phyloP scores from a whole-genome alignment of 2,797 vertebrate species.

The Distichodus sexfasciatus region DNA sequence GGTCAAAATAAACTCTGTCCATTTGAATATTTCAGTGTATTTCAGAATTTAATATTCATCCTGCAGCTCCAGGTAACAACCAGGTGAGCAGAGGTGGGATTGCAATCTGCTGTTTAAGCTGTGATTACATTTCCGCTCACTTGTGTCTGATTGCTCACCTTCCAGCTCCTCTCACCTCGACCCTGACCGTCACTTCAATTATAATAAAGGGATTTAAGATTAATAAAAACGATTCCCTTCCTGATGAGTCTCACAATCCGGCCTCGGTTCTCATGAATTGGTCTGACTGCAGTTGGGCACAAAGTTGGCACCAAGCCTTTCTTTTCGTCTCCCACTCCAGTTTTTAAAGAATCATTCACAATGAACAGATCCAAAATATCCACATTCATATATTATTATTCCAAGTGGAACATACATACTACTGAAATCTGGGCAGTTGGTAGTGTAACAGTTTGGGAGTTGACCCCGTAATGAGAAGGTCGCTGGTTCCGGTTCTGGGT shows the following conservation, averaged over 20 bases:
- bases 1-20: too few species aligned
- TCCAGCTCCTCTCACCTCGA: neutral
- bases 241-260: slow-evolving; percentile 6
- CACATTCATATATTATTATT: neutral
- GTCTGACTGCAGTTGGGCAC: too few species aligned
- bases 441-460: too few species aligned
- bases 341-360: too few species aligned
- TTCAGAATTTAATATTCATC: slow-evolving; percentile 3
- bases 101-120: neutral
- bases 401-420: neutral
- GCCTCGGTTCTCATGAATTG: too few species aligned
- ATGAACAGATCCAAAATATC: neutral
- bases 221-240: neutral
- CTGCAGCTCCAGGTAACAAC: neutral
- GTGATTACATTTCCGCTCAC: neutral
- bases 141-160: neutral
- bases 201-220: slow-evolving; percentile 10
- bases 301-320: too few species aligned
- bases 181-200: slow-evolving; percentile 1
- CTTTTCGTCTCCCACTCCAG: too few species aligned
- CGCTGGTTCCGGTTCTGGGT: too few species aligned
- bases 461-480: too few species aligned
- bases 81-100: neutral
- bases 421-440: too few species aligned
- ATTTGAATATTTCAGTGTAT: too few species aligned